Evolutionary conservation across 2,113 vertebrate genomes (phyloP), one percentile per base, ranked within the genome.

Genomic region (Uria lomvia): DNA sequence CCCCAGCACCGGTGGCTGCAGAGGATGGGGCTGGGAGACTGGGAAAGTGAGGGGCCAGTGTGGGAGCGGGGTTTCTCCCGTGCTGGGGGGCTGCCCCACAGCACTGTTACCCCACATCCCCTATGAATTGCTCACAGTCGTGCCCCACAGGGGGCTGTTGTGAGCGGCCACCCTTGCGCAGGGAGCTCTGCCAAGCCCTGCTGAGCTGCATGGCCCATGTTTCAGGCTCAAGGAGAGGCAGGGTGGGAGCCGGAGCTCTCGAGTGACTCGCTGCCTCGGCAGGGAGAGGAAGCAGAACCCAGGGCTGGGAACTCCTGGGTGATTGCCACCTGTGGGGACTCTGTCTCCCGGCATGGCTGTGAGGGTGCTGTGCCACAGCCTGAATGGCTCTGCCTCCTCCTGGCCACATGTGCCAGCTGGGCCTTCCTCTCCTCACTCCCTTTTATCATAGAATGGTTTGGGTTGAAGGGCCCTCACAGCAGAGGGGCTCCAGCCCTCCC

Each of bases 341-440:
- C 49, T 40, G 18, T 38, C 40, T 63, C 56, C 49, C 7, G 1
- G 12, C 1, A 2, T 22, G 53, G 12, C 52, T 23, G 42, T 8
- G 4, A 34, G 76, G 12, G 59, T 42, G 56, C 26, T 8, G 20
- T 22, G n/a, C 43, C 3, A 12, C 5, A 9, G n/a, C 6, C 1
- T 13, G 38, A 21, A 5, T 0, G 5, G 47, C 47, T 78, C 38
- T 32, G 22, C 59, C 74, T 34, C 50, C 45, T 43, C 78, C 34
- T 1, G 4, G 15, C n/a, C 22, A 34, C 5, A 0, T 42, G 38
- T 30, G 12, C 34, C 5, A 2, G 45, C 38, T 11, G 1, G 17
- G n/a, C 59, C 20, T 53, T 40, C 52, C 15, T 65, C n/a, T 45
- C n/a, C 60, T 70, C 9, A 0, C 43, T 89, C 47, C 85, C 67